Conservation (phyloP, 2,888 invertebrate species). For the Drosophila affinis region DNA sequence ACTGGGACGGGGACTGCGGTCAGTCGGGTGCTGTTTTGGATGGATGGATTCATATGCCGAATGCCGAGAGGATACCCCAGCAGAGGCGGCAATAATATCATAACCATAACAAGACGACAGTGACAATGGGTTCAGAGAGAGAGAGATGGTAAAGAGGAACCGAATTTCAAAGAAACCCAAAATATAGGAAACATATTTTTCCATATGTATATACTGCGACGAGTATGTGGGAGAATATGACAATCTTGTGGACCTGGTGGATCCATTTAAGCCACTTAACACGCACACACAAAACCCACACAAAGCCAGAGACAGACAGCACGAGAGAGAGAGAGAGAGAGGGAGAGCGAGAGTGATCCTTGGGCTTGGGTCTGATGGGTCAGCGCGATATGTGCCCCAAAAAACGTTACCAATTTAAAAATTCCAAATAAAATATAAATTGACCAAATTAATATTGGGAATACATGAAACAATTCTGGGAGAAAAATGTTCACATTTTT, state of each 20-base stretch:
- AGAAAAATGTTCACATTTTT: conserved; percentile 81
- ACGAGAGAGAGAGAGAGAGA: background rate
- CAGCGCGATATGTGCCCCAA: conserved; percentile 67
- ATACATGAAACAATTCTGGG: conserved; percentile 83
- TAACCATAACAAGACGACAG: conserved; percentile 67
- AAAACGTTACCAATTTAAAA: conserved; percentile 83
- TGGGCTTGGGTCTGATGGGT: conserved; percentile 57
- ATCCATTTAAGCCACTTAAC: conserved; percentile 77
- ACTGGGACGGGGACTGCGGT: conserved; percentile 8
- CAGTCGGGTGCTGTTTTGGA: conserved; percentile 42
- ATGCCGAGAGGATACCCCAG: conserved; percentile 41
- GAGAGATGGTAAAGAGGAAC: too few species aligned
- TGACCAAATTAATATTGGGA: conserved; percentile 83
- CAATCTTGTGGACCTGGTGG: conserved; percentile 51
- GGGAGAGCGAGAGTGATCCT: conserved; percentile 34
- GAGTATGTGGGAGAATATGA: conserved; percentile 53
- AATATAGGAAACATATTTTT: conserved; percentile 18
- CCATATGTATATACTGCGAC: background rate
- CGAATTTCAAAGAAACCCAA: conserved; percentile 12
- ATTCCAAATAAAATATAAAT: conserved; percentile 84
- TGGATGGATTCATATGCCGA: conserved; percentile 71
- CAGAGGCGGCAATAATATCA: conserved; percentile 69
- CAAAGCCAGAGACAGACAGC: background rate
- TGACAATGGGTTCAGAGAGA: background rate
- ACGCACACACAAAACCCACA: conserved; percentile 40